Conservation (phyloP, 53 echinoderm and acorn worm species). For the Temnopleurus reevesii region DNA sequence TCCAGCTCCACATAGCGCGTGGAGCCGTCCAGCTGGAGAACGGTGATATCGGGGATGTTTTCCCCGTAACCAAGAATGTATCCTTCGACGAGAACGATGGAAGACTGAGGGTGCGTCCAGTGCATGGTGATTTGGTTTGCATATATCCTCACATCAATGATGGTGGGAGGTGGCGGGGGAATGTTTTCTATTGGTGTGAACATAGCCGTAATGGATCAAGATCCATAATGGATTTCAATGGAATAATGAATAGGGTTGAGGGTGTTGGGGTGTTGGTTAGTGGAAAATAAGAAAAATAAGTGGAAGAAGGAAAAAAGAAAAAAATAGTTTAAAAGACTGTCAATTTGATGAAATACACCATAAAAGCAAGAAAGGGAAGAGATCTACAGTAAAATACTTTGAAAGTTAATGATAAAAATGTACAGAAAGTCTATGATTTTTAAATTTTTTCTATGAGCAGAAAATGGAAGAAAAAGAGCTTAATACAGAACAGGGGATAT, state of each 20-base stretch:
- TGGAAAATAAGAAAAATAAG: neutral
- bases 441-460: too few species aligned
- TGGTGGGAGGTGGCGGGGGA: slow-evolving; percentile 62
- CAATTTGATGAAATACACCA: neutral
- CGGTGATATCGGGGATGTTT: slow-evolving; percentile 61
- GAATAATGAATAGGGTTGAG: neutral
- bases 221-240: neutral
- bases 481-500: too few species aligned
- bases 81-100: slow-evolving; percentile 69
- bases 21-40: slow-evolving; percentile 37
- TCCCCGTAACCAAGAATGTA: slow-evolving; percentile 83
- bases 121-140: slow-evolving; percentile 70
- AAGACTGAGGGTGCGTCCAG: slow-evolving; percentile 73
- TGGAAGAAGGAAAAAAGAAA: slow-evolving; percentile 10
- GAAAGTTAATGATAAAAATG: too few species aligned
- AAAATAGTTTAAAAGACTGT: neutral
- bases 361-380: too few species aligned
- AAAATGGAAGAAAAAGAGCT: too few species aligned
- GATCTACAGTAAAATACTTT: too few species aligned
- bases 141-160: slow-evolving; percentile 44
- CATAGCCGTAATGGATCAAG: neutral
- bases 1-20: slow-evolving; percentile 58
- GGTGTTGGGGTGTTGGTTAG: neutral
- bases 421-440: too few species aligned
- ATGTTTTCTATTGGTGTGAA: slow-evolving; percentile 48